Conservation (phyloP, 2,888 invertebrate species). For the Epirrhoe tristata region DNA sequence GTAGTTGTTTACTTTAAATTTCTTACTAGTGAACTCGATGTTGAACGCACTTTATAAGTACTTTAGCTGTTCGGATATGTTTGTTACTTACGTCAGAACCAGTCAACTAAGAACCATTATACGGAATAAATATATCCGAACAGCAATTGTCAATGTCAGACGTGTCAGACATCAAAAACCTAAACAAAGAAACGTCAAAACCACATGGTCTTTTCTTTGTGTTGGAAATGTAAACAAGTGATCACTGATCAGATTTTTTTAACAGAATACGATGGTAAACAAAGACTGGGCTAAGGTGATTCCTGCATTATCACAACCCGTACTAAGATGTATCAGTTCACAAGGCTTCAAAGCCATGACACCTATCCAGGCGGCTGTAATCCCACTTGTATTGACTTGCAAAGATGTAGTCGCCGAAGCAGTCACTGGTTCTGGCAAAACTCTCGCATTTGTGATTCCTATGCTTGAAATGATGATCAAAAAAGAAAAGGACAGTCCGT, state of each 20-base stretch:
- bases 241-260: background rate
- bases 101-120: background rate
- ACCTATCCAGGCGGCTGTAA: slow-evolving; percentile 92
- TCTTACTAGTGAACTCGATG: background rate
- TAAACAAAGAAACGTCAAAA: slow-evolving; percentile 47
- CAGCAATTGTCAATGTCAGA: slow-evolving; percentile 9
- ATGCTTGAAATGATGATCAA: slow-evolving; percentile 92
- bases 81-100: background rate
- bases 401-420: slow-evolving; percentile 99
- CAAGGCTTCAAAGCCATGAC: slow-evolving; percentile 85
- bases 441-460: slow-evolving; percentile 97
- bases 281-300: slow-evolving; percentile 74
- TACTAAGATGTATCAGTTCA: slow-evolving; percentile 79
- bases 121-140: too few species aligned
- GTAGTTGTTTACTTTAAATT: background rate
- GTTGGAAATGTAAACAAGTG: slow-evolving; percentile 15
- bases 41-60: background rate
- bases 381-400: slow-evolving; percentile 93
- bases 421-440: slow-evolving; percentile 99
- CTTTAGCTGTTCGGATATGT: background rate
- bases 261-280: slow-evolving; percentile 66
- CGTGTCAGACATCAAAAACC: slow-evolving; percentile 22
- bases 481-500: slow-evolving; percentile 85
- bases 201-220: slow-evolving; percentile 45
- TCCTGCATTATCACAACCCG: slow-evolving; percentile 77